Evolutionary conservation across 1,140 invertebrate species (phyloP).

Genomic region (Pogonomyrmex barbatus): DNA sequence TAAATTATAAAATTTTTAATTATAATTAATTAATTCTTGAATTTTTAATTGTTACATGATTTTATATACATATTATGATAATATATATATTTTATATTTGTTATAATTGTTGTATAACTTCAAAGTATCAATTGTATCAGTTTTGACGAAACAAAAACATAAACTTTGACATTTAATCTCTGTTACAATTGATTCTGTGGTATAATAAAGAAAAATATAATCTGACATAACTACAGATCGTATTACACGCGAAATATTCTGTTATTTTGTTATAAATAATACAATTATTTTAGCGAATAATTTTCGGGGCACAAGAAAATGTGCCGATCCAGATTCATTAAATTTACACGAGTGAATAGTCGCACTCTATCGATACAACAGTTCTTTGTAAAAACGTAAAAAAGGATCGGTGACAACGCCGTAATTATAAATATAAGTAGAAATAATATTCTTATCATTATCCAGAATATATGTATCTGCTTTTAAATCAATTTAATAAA

Average conservation of each 20-base stretch:
- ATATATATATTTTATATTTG: background rate
- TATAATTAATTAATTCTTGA: too few relatives aligned
- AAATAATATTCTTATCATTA: slow-evolving; percentile 5
- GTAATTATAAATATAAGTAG: background rate
- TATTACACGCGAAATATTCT: background rate
- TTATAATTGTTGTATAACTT: background rate
- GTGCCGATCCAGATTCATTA: background rate
- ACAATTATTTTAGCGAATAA: background rate
- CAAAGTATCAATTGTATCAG: too few relatives aligned
- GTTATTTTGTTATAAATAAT: background rate
- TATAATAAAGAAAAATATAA: background rate
- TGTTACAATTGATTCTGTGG: background rate
- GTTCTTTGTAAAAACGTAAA: background rate
- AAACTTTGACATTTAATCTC: background rate
- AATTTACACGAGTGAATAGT: background rate
- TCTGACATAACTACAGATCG: background rate
- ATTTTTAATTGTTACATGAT: background rate
- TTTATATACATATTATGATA: background rate
- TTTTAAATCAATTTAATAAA: background rate
- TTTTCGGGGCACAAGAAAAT: slow-evolving; percentile 1
- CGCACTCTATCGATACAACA: background rate
- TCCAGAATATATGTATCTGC: background rate
- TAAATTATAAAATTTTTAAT: too few relatives aligned
- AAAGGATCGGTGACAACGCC: background rate
- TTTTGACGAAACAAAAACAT: background rate